Percentiles rank a stretch among this genome's conserved stretches.
phyloP scores from a whole-genome alignment of 2,113 vertebrate genomes.

The Hirundichthys speculiger region DNA sequence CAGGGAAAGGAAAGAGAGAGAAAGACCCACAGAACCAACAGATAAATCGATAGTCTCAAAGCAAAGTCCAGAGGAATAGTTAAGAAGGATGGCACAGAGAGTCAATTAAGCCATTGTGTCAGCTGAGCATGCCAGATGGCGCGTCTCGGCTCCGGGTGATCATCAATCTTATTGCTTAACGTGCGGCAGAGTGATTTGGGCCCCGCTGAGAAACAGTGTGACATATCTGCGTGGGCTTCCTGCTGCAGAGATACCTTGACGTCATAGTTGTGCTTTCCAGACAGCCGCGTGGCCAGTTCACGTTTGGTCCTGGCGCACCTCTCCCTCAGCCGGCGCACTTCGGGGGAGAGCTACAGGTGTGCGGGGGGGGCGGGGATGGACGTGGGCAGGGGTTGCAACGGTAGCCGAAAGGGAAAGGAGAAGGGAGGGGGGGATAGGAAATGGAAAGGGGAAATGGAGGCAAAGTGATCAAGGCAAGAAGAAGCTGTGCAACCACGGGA shows the following conservation, averaged over 20 bases:
- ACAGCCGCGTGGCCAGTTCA: constrained; percentile 88
- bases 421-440: constrained; percentile 31
- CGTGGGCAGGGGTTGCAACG: constrained; percentile 31
- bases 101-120: constrained; percentile 43
- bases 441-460: constrained; percentile 33
- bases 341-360: constrained; percentile 88
- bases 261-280: constrained; percentile 90
- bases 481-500: constrained; percentile 56
- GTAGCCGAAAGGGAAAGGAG: constrained; percentile 11
- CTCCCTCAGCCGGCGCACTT: constrained; percentile 91
- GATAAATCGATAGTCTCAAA: constrained; percentile 36
- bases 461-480: constrained; percentile 77
- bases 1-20: constrained; percentile 30
- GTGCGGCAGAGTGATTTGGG: constrained; percentile 17
- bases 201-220: constrained; percentile 22
- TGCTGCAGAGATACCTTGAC: constrained; percentile 85
- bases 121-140: constrained; percentile 45
- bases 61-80: constrained; percentile 49
- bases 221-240: constrained; percentile 21
- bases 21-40: constrained; percentile 8
- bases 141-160: constrained; percentile 37
- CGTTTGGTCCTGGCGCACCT: constrained; percentile 91
- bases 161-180: constrained; percentile 29
- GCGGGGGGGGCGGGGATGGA: constrained; percentile 27
- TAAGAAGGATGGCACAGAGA: constrained; percentile 30